Base-by-base conservation (phyloP, 2,113 vertebrate genomes). In the Lathamus discolor region DNA sequence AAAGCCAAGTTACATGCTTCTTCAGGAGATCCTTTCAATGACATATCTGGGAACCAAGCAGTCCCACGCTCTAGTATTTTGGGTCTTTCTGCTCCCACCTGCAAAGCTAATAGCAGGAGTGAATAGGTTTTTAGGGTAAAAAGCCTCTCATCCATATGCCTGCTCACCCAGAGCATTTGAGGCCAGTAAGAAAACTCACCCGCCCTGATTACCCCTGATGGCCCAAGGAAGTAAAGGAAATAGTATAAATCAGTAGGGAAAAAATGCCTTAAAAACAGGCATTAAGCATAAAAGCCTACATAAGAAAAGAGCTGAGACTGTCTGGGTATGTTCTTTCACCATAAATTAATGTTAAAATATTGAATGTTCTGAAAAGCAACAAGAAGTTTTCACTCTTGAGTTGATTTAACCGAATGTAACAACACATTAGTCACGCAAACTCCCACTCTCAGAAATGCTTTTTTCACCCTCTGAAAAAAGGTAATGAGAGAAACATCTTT, bases 351-450 rank as follows among this genome's bases (percentile, higher is more conserved):
- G 64, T 67, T 96, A 78, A 92, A 93, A 78, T 88, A 90, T 37
- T 86, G 64, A 95, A 83, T 13, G 44, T 86, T 90, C 80, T 84
- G 79, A 86, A 93, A 92, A 90, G 43, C 64, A 92, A 83, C 43
- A 90, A 46, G 52, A 91, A 88, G 90, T 90, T 93, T 95, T 92
- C 83, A 81, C 62, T 92, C 95, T 55, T 51, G 31, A 93, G n/a
- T 48, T 90, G 83, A 86, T 86, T 83, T 92, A 92, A 92, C 72
- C 3, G 22, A 90, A 81, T 37, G 61, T 77, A 92, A 88, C 82
- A 89, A 76, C 72, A 81, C 44, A 83, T 93, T 48, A 92, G 39
- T 91, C 83, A 82, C 54, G 64, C 4, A 0, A 88, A 82, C 69
- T 76, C 55, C 57, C 11, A 13, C 83, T 75, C 82, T 68, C 44